phyloP scores from a whole-genome alignment of 2,113 vertebrate genomes.

The Peromyscus polionotus region DNA sequence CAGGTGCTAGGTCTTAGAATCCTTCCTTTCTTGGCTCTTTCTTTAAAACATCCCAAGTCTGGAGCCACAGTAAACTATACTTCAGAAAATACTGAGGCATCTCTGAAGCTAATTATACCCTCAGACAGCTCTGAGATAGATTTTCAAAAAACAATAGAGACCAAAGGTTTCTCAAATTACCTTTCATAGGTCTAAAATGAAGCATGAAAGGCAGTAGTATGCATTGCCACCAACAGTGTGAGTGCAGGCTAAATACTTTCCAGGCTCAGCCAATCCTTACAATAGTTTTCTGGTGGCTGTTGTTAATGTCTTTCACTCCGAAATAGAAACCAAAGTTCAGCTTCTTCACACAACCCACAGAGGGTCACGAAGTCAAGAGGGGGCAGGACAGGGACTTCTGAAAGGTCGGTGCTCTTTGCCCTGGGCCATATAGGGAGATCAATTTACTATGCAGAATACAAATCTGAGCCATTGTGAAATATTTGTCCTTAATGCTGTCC shows the following conservation, averaged over 20 bases:
- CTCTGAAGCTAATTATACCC: neutral
- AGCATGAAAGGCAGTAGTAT: neutral
- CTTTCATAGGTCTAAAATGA: neutral
- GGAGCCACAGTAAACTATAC: neutral
- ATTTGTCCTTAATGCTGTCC: neutral
- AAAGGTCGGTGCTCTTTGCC: neutral
- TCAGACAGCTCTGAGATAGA: neutral
- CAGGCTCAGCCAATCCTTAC: neutral
- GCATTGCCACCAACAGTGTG: neutral
- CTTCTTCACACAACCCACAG: neutral
- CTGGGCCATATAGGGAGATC: neutral
- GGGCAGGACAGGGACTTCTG: neutral
- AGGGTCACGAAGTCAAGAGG: neutral
- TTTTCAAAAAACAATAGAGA: neutral
- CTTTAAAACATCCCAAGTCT: neutral
- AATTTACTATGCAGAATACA: neutral
- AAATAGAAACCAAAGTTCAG: neutral
- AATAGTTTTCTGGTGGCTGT: too few species aligned
- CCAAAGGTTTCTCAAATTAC: neutral
- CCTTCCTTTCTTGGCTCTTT: neutral
- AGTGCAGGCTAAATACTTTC: neutral
- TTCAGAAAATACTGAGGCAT: neutral
- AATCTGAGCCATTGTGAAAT: conserved; percentile 49
- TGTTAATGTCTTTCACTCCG: neutral
- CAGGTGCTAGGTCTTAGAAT: neutral